A percentile compares a stretch with the other conserved stretches of the same genome.
Evolutionary conservation across 2,888 invertebrate genomes (phyloP).

Genomic region (Podabrus alpinus): DNA sequence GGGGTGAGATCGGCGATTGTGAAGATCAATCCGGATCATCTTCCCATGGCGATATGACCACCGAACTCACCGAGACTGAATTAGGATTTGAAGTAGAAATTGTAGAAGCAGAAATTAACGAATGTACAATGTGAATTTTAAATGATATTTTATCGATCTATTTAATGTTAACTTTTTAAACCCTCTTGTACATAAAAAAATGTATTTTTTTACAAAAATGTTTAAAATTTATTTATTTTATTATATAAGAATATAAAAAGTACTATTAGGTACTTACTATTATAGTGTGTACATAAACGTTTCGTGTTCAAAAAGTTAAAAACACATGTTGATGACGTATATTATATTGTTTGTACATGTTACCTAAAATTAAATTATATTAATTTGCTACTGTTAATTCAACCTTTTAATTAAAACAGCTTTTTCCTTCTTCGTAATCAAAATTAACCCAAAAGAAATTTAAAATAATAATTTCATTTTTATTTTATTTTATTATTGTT

Average conservation of each 20-base stretch:
- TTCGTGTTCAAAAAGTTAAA: neutral
- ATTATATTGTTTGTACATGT: neutral
- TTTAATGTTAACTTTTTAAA: neutral
- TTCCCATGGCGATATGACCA: slow-evolving; percentile 26
- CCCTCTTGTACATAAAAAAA: neutral
- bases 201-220: neutral
- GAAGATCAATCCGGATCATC: slow-evolving; percentile 24
- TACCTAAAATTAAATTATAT: neutral
- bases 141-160: neutral
- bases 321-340: neutral
- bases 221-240: neutral
- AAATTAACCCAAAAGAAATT: no score
- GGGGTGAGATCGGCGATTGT: slow-evolving; percentile 27
- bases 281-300: neutral
- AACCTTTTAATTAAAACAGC: no score
- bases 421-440: no score
- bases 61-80: slow-evolving; percentile 38
- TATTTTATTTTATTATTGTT: neutral
- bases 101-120: slow-evolving; percentile 28
- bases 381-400: neutral
- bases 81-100: neutral
- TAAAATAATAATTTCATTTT: no score
- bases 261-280: no score
- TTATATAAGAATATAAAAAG: no score
- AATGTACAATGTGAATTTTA: slow-evolving; percentile 36